phyloP scores from a whole-genome alignment of 2,797 vertebrate species.

The Phyllotis vaccarum region DNA sequence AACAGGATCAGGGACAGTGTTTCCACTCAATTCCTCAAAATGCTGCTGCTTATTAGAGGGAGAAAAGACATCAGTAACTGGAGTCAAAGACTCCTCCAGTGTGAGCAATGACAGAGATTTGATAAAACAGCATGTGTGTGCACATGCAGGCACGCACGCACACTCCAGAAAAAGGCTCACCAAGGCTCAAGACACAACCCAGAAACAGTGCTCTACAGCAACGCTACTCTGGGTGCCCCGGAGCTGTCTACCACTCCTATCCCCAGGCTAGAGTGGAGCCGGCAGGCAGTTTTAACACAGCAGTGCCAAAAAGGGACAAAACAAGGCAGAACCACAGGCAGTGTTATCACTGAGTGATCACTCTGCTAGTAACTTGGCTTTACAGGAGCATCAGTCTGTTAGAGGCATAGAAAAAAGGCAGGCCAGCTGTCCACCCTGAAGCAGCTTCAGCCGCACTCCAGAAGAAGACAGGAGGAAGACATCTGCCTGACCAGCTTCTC shows the following conservation, averaged over 20 bases:
- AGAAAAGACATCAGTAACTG: not conserved
- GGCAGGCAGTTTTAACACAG: not conserved
- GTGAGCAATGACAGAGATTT: not conserved
- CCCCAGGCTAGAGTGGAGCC: not conserved
- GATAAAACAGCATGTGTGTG: not conserved
- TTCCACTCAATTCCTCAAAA: not conserved
- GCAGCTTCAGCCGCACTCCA: not conserved
- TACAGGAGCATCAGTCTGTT: not conserved
- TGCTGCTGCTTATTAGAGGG: not conserved
- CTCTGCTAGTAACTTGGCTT: not conserved
- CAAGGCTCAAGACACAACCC: not conserved
- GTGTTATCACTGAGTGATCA: not conserved
- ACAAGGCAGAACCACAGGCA: not conserved
- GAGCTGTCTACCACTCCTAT: not conserved
- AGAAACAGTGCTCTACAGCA: not conserved
- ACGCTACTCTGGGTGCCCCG: not conserved
- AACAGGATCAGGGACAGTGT: not conserved
- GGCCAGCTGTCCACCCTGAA: too few species aligned
- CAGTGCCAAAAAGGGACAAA: not conserved
- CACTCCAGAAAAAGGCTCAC: not conserved
- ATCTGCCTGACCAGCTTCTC: fast-evolving
- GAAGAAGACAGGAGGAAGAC: not conserved
- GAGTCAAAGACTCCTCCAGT: not conserved
- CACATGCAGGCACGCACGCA: too few species aligned
- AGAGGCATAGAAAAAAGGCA: not conserved